A percentile compares a stretch with the other conserved stretches of the same genome.
Conservation (phyloP, 2,888 invertebrate genomes). For the Invenusta paracnida region DNA sequence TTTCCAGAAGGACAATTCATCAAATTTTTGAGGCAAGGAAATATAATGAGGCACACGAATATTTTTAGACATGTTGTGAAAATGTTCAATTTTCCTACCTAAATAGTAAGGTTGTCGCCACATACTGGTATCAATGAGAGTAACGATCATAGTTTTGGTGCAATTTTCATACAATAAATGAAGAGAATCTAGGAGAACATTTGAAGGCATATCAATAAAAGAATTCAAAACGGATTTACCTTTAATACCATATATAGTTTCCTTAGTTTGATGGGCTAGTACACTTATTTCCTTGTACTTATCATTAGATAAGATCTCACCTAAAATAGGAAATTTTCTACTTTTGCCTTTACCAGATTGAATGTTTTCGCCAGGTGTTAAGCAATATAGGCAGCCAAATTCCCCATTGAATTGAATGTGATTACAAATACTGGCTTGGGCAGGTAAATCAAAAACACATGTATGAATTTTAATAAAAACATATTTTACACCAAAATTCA, state of each 20-base stretch:
- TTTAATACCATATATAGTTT: background rate
- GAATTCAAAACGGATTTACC: background rate
- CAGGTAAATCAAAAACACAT: background rate
- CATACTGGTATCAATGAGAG: background rate
- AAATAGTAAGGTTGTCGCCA: background rate
- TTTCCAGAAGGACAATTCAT: background rate
- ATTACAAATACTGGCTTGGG: background rate
- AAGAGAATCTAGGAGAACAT: background rate
- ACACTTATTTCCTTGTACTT: background rate
- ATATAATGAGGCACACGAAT: background rate
- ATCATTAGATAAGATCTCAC: background rate
- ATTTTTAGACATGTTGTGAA: background rate
- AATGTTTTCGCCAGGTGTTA: background rate
- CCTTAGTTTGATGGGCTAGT: background rate
- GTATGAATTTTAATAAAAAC: background rate
- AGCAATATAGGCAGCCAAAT: slow-evolving; percentile 1
- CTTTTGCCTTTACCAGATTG: background rate
- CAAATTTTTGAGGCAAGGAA: background rate
- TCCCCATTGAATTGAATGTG: slow-evolving; percentile 6
- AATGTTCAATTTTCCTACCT: background rate
- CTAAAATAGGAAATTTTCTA: background rate
- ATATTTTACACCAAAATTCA: background rate
- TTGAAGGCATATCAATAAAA: background rate
- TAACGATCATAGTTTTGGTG: background rate
- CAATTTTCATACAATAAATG: slow-evolving; percentile 15